Base-by-base conservation (phyloP, 2,888 invertebrate genomes). In the Leucozona laternaria region DNA sequence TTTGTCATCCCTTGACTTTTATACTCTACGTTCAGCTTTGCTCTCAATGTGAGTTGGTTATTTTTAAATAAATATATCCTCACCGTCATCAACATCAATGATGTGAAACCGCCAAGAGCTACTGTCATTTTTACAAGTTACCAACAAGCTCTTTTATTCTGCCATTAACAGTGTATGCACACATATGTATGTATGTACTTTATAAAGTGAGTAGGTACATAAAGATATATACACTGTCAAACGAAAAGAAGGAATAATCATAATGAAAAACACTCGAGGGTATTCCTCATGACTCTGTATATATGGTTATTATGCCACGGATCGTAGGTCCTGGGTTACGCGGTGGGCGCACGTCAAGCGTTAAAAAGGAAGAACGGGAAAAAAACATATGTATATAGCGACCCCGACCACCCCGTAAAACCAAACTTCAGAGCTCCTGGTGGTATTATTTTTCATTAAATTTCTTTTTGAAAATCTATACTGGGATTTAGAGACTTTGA, bases 191-290 rank as follows among this genome's bases (percentile, higher is more conserved):
- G n/a, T n/a, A n/a, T n/a, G n/a, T n/a, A n/a, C n/a, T n/a, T n/a
- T 22, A 25, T 53, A 17, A 6, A 45, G 31, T 25, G 20, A n/a
- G 43, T 58, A 71, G 3, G 4, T 22, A 8, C 13, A 17, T 55
- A n/a, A n/a, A n/a, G n/a, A n/a, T 20, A 20, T 53, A 50, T 43
- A 66, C 53, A 60, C 48, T 50, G 71, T 55, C 71, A 60, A 78
- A 72, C 53, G 68, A 60, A 81, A 85, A 73, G 43, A 81, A 81
- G 81, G 60, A 87, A 79, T 87, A 87, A 88, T 88, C 81, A 86
- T 88, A 86, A 88, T 88, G 88, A 88, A 88, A 88, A 86, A 82
- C 82, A 88, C 88, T 88, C 86, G 45, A 82, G 88, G 88, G 88
- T 72, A 85, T 85, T 85, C 43, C 64, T 62, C 68, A 34, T 66